These are phyloP conservation scores for Piscicola geometra DNA, from an alignment of 2,888 invertebrate species.

Conservation along the genomic window DNA sequence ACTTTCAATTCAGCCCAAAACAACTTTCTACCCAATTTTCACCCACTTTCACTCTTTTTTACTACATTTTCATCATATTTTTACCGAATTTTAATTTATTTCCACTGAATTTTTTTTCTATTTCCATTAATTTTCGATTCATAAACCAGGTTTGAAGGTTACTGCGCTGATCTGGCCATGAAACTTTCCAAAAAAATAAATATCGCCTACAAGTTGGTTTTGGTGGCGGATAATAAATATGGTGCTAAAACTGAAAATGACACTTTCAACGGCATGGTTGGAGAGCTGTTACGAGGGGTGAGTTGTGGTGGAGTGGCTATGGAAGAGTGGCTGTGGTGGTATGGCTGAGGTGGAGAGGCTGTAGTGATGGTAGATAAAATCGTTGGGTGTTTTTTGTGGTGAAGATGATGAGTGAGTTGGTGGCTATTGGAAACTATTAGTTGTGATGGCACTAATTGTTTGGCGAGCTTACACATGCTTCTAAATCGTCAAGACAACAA, in stretches of 20 bases:
- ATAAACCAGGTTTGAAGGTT: conserved; percentile 3
- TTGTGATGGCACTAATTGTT: too few species aligned
- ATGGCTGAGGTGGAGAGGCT: too few species aligned
- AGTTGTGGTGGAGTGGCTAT: conserved; percentile 33
- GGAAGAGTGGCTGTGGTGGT: too few species aligned
- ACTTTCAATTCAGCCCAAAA: too few species aligned
- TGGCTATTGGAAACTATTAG: too few species aligned
- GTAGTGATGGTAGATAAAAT: too few species aligned
- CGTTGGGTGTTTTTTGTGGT: too few species aligned
- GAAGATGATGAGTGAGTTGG: too few species aligned
- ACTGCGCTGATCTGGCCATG: not conserved
- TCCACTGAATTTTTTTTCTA: not conserved
- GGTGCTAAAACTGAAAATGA: conserved; percentile 44
- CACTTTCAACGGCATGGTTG: conserved; percentile 55
- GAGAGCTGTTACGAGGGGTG: conserved; percentile 52
- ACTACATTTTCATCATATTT: not conserved
- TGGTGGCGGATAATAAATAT: conserved; percentile 44
- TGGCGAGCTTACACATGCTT: too few species aligned
- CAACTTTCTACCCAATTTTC: too few species aligned
- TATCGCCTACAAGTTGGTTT: conserved; percentile 51
- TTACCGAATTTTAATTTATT: not conserved
- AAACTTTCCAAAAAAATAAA: conserved; percentile 47
- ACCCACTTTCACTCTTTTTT: too few species aligned
- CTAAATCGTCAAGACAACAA: too few species aligned
- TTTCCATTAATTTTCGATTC: not conserved